phyloP scores from a whole-genome alignment of 2,888 invertebrate species.

The Flexamia atlantica region DNA sequence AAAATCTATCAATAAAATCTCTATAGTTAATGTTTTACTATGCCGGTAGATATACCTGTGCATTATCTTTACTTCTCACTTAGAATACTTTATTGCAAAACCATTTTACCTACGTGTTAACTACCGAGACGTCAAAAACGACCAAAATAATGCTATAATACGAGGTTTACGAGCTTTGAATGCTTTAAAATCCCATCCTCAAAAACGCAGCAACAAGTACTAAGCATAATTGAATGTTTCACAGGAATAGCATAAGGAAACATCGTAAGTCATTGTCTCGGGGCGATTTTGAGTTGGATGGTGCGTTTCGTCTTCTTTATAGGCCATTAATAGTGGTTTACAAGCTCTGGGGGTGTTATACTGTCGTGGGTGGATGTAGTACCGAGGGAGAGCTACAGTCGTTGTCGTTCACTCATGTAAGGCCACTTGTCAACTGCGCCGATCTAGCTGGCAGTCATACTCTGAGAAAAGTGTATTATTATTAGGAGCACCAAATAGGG shows the following conservation, averaged over 20 bases:
- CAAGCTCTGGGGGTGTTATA: constrained; percentile 29
- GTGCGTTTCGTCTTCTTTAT: constrained; percentile 44
- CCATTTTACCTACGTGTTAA: no score
- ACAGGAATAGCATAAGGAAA: constrained; percentile 12
- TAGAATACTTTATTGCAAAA: no score
- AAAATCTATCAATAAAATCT: no score
- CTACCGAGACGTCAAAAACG: no score
- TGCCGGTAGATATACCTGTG: no score
- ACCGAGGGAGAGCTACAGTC: neutral
- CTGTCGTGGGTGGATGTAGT: constrained; percentile 17
- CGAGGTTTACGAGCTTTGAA: no score
- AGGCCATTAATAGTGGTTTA: constrained; percentile 48
- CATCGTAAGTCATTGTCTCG: constrained; percentile 2
- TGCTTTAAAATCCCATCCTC: neutral
- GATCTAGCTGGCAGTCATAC: no score
- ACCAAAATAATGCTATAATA: no score
- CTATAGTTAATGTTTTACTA: no score
- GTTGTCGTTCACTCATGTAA: neutral
- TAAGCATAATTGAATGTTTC: constrained; percentile 36
- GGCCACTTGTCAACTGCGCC: neutral
- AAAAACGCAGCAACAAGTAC: constrained; percentile 3
- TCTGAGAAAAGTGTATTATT: no score
- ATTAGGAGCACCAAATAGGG: no score
- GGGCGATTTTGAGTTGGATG: constrained; percentile 24
- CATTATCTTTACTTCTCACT: no score